Evolutionary conservation across 1,140 invertebrate species (phyloP), one percentile per base, ranked within the genome.

Genomic region (Chymomyza costata): DNA sequence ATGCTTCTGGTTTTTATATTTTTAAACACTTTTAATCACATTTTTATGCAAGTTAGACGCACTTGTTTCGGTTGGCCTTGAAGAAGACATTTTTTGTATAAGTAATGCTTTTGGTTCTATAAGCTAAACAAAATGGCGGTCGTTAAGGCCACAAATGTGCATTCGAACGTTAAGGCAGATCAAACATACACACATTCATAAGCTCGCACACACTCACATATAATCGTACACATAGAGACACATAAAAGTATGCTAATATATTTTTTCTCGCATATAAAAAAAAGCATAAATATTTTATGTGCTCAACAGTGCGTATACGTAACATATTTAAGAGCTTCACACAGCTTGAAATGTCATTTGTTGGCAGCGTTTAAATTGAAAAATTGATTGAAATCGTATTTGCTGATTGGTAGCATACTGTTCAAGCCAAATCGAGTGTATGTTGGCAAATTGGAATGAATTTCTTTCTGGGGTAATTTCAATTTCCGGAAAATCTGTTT

Each of bases 241-340:
- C 70, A 46, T 32, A 78, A 53, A 78, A 78, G 62, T 76, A 71
- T 78, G 71, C 71, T 76, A 76, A 76, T 78, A 66, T 63, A 76
- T 74, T 61, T 57, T 53, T 41, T 48, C 18, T 8, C 10, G 63
- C 50, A 44, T 43, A 47, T 50, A 46, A 55, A 65, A 44, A n/a
- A 25, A 62, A 47, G 57, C 71, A 78, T 76, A 66, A 76, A 76
- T 78, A 76, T 76, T 76, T 76, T 59, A 76, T 57, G 66, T 44
- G 57, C 48, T 56, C 71, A 78, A 70, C 71, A 70, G 71, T 59
- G 71, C 71, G 71, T 76, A 76, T 76, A 78, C 71, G 66, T 55
- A 76, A 76, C 78, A 66, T 78, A 54, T 52, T 70, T 63, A 76
- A 76, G 70, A 76, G 70, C 48, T n/a, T 51, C 59, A 44, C 61